Percentiles rank a stretch among this genome's conserved stretches.
phyloP scores from a whole-genome alignment of 2,113 vertebrate species.

The Benitochromis conjunctus region DNA sequence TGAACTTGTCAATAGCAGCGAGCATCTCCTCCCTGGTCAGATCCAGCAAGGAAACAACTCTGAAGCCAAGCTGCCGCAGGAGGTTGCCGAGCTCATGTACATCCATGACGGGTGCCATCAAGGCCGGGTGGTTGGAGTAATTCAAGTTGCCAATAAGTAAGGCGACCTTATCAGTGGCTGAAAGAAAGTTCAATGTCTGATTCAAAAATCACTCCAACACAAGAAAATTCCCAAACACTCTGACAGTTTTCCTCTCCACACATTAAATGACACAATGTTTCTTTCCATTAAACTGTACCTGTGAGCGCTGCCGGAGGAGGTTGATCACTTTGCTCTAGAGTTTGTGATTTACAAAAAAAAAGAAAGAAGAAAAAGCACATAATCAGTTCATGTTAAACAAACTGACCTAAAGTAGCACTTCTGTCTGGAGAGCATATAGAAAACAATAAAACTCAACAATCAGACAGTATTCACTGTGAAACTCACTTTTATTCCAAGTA shows the following conservation, averaged over 20 bases:
- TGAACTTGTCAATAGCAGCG: constrained; percentile 73
- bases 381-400: background rate
- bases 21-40: constrained; percentile 81
- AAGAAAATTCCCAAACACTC: background rate
- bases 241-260: background rate
- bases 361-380: background rate
- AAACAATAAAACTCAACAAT: background rate
- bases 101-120: constrained; percentile 81
- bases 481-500: background rate
- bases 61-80: constrained; percentile 79
- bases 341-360: background rate
- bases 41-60: constrained; percentile 85
- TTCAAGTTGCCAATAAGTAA: constrained; percentile 84
- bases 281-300: constrained; percentile 52
- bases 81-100: constrained; percentile 81
- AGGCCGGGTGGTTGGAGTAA: constrained; percentile 77
- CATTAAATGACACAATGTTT: background rate
- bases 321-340: constrained; percentile 33
- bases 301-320: constrained; percentile 21
- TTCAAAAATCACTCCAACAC: background rate
- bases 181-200: constrained; percentile 3
- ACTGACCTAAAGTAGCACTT: background rate
- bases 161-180: constrained; percentile 85
- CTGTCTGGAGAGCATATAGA: background rate
- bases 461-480: background rate